A percentile compares a stretch with the other conserved stretches of the same genome.
phyloP scores from a whole-genome alignment of 2,797 vertebrate species.

The Dicrostonyx torquatus region DNA sequence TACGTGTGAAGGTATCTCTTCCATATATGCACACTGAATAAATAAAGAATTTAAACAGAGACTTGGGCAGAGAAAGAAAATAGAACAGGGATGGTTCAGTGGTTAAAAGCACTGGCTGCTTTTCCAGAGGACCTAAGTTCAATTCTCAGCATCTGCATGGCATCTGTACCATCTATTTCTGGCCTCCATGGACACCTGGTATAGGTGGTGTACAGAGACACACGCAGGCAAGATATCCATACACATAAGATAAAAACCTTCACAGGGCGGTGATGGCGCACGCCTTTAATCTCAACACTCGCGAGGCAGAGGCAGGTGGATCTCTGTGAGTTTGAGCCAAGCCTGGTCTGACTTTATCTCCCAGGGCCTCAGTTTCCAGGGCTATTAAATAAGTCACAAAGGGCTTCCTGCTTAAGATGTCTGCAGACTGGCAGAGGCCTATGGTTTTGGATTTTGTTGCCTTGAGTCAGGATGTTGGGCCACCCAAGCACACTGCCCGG shows the following conservation, averaged over 20 bases:
- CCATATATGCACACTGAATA: neutral
- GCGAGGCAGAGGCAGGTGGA: neutral
- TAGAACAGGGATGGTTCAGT: neutral
- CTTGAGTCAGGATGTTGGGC: neutral
- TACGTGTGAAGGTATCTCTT: neutral
- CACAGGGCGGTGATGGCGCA: neutral
- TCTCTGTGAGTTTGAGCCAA: neutral
- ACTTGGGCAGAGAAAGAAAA: neutral
- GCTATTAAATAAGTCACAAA: neutral
- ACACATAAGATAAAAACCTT: neutral
- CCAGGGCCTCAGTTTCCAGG: neutral
- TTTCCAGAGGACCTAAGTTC: neutral
- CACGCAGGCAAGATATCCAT: neutral
- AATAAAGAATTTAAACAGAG: neutral
- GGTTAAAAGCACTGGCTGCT: neutral
- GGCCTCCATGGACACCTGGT: neutral
- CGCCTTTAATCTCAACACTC: neutral
- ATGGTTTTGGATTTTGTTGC: neutral
- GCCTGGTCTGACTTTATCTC: neutral
- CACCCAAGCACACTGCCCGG: neutral
- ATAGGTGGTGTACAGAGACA: too few species aligned
- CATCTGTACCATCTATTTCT: too few species aligned
- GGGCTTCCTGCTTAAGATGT: neutral
- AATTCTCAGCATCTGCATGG: neutral
- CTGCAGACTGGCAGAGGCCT: neutral